Evolutionary conservation across 2,113 vertebrate genomes (phyloP).

Genomic region (Scolopax mira): DNA sequence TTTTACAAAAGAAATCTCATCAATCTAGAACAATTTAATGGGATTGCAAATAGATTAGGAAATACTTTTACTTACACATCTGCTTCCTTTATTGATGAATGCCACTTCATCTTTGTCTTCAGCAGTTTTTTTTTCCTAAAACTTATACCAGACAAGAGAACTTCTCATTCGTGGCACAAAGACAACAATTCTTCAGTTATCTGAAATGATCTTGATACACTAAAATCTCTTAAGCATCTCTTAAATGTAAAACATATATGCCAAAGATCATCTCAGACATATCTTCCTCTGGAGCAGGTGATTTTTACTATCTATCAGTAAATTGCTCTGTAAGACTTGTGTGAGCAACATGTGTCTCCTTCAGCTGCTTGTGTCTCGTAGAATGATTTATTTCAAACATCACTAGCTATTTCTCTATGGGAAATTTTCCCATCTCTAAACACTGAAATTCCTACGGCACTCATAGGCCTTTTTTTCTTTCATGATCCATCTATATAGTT

Average conservation of each 20-base stretch:
- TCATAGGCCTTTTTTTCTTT: neutral
- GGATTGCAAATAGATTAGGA: neutral
- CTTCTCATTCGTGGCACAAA: neutral
- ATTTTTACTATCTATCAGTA: neutral
- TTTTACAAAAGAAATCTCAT: neutral
- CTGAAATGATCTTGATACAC: neutral
- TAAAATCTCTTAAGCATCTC: neutral
- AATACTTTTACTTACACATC: neutral
- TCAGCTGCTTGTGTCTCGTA: neutral
- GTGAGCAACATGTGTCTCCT: neutral
- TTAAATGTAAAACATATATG: neutral
- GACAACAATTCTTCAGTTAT: neutral
- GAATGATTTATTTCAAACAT: neutral
- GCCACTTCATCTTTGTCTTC: accelerated
- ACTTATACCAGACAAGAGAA: neutral
- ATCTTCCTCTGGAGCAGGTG: neutral
- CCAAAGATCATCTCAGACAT: neutral
- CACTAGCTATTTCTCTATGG: neutral
- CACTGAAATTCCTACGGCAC: neutral
- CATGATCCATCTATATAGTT: neutral
- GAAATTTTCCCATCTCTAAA: neutral
- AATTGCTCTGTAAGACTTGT: neutral
- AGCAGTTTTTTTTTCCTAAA: neutral
- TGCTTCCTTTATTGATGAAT: neutral
- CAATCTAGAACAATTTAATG: neutral